Percentiles rank a stretch among this genome's conserved stretches.
Evolutionary conservation across 2,888 invertebrate species (phyloP).

Genomic region (Caenorhabditis sp.): DNA sequence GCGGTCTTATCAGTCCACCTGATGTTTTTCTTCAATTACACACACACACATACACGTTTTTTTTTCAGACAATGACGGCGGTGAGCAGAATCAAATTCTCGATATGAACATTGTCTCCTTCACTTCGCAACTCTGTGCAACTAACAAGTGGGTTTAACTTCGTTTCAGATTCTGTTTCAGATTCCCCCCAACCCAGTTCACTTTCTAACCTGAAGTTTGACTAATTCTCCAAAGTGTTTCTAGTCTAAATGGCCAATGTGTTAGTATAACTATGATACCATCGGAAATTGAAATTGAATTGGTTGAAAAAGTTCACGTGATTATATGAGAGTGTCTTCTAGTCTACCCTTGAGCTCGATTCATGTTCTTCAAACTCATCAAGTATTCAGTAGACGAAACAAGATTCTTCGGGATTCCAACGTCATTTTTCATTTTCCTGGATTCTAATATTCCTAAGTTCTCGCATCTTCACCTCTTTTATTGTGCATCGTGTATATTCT

Average conservation of each 20-base stretch:
- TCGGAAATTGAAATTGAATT: background rate
- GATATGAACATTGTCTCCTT: slow-evolving; percentile 66
- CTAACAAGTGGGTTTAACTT: slow-evolving; percentile 49
- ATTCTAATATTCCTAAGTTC: slow-evolving; percentile 37
- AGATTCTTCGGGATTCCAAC: too few species aligned
- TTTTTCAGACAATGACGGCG: slow-evolving; percentile 60
- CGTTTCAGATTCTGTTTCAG: background rate
- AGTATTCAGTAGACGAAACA: background rate
- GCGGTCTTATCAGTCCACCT: slow-evolving; percentile 44
- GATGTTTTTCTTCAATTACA: slow-evolving; percentile 32
- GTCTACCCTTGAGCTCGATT: too few species aligned
- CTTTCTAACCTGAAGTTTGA: slow-evolving; percentile 13
- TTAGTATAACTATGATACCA: background rate
- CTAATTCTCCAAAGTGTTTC: slow-evolving; percentile 1
- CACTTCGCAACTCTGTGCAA: slow-evolving; percentile 66
- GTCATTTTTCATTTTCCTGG: too few species aligned
- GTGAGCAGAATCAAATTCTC: slow-evolving; percentile 49
- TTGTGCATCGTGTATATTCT: background rate
- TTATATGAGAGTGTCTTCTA: background rate
- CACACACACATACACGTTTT: background rate
- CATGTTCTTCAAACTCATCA: background rate
- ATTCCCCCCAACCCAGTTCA: too few species aligned
- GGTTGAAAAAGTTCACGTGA: background rate
- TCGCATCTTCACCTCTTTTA: background rate
- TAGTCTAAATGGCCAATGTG: background rate